These are phyloP conservation scores for Aselliscus stoliczkanus DNA, from an alignment of 2,797 vertebrate species.

Conservation along the genomic window DNA sequence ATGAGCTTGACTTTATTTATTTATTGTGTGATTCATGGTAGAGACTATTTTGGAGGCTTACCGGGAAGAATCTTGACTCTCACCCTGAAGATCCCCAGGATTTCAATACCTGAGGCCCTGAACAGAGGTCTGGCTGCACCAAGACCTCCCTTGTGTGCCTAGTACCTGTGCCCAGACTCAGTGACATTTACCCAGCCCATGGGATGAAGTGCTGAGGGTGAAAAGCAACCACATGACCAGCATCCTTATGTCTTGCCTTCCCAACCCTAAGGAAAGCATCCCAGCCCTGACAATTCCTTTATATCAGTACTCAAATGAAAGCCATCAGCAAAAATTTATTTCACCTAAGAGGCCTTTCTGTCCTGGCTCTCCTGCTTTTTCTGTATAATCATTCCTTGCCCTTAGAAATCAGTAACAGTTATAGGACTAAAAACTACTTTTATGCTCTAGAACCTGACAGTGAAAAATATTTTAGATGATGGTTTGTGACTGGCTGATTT, in stretches of 20 bases:
- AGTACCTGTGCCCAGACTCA: neutral
- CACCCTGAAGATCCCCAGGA: neutral
- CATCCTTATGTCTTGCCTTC: neutral
- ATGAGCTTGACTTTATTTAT: neutral
- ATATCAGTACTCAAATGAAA: conserved; percentile 9
- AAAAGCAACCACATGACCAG: neutral
- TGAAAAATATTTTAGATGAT: conserved; percentile 55
- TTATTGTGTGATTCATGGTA: neutral
- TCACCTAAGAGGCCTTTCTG: neutral
- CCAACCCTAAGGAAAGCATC: neutral
- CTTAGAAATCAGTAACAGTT: conserved; percentile 32
- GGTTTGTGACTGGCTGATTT: conserved; percentile 52
- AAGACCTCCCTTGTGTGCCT: neutral
- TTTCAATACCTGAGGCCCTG: neutral
- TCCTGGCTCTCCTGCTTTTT: neutral
- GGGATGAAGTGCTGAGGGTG: neutral
- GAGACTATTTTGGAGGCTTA: neutral
- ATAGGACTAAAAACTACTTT: conserved; percentile 50
- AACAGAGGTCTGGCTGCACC: neutral
- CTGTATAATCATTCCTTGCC: neutral
- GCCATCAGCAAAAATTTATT: conserved; percentile 14
- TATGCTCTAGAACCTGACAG: conserved; percentile 59
- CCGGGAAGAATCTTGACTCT: neutral
- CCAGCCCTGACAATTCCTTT: neutral
- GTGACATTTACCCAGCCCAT: neutral